These are phyloP conservation scores for Myotis yumanensis DNA, from an alignment of 2,113 vertebrate species.

Conservation along the genomic window DNA sequence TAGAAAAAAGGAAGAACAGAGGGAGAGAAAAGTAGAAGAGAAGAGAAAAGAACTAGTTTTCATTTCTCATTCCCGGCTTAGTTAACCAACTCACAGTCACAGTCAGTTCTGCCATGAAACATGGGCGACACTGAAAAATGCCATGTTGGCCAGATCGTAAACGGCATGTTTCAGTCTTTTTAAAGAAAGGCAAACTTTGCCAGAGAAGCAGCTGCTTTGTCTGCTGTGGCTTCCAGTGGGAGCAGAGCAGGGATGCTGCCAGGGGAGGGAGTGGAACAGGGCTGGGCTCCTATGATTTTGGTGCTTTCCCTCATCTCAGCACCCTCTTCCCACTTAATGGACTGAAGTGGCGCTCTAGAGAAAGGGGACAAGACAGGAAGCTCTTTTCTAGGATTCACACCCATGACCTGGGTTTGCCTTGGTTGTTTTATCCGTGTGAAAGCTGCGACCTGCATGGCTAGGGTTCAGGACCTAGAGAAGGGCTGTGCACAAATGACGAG, in stretches of 20 bases:
- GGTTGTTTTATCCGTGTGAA: neutral
- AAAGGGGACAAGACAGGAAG: neutral
- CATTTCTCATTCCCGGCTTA: neutral
- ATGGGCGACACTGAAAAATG: neutral
- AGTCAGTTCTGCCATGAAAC: neutral
- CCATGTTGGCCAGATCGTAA: neutral
- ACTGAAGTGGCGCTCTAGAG: neutral
- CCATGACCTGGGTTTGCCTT: neutral
- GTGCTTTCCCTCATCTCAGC: neutral
- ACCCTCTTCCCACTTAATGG: neutral
- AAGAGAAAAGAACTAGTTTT: neutral
- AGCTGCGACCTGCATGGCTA: too few species aligned
- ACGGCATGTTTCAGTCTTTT: neutral
- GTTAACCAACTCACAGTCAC: neutral
- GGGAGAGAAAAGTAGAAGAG: neutral
- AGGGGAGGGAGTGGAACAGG: accelerated
- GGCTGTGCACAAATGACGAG: too few species aligned
- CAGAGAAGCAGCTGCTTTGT: neutral
- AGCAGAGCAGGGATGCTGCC: neutral
- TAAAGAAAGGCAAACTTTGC: neutral
- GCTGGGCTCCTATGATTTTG: neutral
- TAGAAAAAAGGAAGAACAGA: neutral
- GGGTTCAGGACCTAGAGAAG: too few species aligned
- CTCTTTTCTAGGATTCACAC: neutral
- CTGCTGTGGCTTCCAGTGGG: neutral